phyloP scores from a whole-genome alignment of 2,797 vertebrate species.

The Chloroceryle amazona region DNA sequence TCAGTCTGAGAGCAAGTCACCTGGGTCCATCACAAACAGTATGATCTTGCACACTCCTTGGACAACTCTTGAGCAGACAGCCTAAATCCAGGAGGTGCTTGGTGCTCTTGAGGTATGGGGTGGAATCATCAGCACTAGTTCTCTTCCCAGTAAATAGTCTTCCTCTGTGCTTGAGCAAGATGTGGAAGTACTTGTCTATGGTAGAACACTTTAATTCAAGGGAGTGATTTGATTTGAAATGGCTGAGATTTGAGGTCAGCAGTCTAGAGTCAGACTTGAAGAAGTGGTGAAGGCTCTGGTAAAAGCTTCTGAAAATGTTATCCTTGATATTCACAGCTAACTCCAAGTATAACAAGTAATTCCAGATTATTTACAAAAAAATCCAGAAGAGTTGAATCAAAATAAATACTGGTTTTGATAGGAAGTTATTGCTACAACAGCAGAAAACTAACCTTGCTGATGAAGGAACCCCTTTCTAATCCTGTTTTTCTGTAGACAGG shows the following conservation, averaged over 20 bases:
- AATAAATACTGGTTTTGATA: neutral
- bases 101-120: accelerated
- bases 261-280: neutral
- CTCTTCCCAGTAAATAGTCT: neutral
- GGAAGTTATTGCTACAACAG: neutral
- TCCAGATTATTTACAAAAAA: neutral
- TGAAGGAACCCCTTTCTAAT: neutral
- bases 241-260: neutral
- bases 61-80: neutral
- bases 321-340: neutral
- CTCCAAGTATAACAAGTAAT: neutral
- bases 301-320: neutral
- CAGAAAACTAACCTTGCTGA: neutral
- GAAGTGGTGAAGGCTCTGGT: neutral
- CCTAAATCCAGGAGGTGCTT: neutral
- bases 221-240: neutral
- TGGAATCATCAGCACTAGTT: neutral
- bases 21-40: neutral
- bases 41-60: neutral
- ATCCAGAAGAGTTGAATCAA: neutral
- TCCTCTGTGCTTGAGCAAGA: neutral
- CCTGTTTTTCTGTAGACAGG: neutral
- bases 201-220: neutral
- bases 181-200: neutral
- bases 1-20: neutral